Base-by-base conservation (phyloP, 2,113 vertebrate genomes). In the Microcebus lehilahytsara region DNA sequence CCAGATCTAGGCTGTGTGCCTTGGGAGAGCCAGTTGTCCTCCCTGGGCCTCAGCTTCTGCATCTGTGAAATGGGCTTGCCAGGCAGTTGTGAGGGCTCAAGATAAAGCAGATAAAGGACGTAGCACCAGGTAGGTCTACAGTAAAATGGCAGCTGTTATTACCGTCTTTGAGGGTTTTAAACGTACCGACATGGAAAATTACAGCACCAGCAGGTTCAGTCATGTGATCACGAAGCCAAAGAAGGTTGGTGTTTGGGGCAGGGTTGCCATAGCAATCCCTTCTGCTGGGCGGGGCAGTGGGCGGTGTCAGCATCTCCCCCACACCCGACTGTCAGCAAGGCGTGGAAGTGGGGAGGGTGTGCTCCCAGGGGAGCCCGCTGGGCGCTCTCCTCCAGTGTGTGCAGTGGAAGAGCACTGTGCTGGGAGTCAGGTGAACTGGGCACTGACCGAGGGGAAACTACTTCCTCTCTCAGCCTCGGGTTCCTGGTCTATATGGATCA, bases 171-270 rank as follows among this genome's bases (percentile, higher is more conserved):
- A 83, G 64, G 84, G 37, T 67, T 74, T 86, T 71, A 37, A 89
- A 86, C 51, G 51, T 78, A 32, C 32, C 10, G 2, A 20, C 25
- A 5, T 89, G 92, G 85, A 87, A 93, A 96, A 79, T 81, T 51
- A 85, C 42, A 4, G 40, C 77, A 34, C 49, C 75, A 46, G 75
- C 96, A 92, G 20, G 66, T 87, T 53, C 17, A 37, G 77, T 77
- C 53, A 11, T 51, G 51, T 25, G 86, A 79, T 46, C 27, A 2
- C 1, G 9, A 93, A 64, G 86, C 78, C 95, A 87, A 62, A 83
- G 93, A 86, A 92, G 56, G 25, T 75, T 95, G 81, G 69, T 87
- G 42, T 96, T 87, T 92, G 85, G 80, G 66, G 13, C 81, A 16
- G 3, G 0, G 56, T 95, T 92, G 67, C 62, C 92, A 83, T 51